phyloP scores from a whole-genome alignment of 1,140 invertebrate genomes.

The Bombus superbus region DNA sequence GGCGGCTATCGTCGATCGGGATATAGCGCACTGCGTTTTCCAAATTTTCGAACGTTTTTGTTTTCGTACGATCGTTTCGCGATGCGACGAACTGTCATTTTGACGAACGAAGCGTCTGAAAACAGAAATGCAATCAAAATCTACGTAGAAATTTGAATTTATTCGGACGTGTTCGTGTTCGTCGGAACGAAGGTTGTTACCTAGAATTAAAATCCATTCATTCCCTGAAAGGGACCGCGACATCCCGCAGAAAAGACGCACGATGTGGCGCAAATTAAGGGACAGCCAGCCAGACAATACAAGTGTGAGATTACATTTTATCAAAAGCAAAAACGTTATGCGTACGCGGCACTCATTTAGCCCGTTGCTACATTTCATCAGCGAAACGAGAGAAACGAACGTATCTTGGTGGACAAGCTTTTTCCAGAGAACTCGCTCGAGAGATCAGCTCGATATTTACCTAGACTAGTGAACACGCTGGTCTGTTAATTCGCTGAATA shows the following conservation, averaged over 20 bases:
- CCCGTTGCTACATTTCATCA: neutral
- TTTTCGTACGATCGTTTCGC: no score
- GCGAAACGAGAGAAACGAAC: neutral
- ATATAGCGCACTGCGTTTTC: no score
- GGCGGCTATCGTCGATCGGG: no score
- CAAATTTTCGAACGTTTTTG: no score
- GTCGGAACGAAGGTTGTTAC: no score
- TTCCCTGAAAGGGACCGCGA: neutral
- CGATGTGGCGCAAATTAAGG: neutral
- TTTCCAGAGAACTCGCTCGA: neutral
- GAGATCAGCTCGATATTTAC: conserved; percentile 52
- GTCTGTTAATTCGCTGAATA: conserved; percentile 56
- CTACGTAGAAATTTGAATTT: no score
- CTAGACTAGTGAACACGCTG: conserved; percentile 19
- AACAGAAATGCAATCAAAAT: no score
- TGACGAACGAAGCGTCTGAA: no score
- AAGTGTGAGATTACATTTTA: conserved; percentile 31
- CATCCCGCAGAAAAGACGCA: neutral
- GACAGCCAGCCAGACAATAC: neutral
- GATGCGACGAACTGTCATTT: no score
- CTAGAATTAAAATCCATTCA: neutral
- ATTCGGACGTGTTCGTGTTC: no score
- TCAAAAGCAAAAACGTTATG: conserved; percentile 41
- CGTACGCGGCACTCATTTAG: conserved; percentile 51
- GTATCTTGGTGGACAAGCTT: neutral